Percentiles rank a stretch among this genome's conserved stretches.
Evolutionary conservation across 1,140 invertebrate species (phyloP).

Genomic region (Akabosia matsudoensis): DNA sequence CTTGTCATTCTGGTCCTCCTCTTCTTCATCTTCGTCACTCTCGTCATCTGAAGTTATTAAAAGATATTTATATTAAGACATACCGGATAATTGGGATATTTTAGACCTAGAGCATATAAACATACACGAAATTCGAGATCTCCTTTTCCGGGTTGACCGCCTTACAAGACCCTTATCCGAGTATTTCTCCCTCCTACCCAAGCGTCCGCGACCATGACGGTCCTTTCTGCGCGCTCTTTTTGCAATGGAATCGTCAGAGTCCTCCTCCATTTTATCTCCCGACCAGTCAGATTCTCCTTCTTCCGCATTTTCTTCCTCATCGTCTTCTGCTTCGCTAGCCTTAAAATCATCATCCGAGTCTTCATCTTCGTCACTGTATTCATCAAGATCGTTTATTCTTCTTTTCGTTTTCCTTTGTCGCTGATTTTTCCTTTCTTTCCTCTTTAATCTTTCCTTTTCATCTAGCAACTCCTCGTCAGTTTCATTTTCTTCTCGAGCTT

Average conservation of each 20-base stretch:
- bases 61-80: not conserved
- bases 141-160: conserved; percentile 59
- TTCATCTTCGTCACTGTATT: conserved; percentile 75
- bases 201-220: conserved; percentile 37
- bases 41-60: conserved; percentile 52
- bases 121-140: conserved; percentile 53
- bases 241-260: conserved; percentile 58
- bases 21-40: conserved; percentile 57
- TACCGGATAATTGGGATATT: not conserved
- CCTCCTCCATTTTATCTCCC: conserved; percentile 56
- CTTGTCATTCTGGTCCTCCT: conserved; percentile 56
- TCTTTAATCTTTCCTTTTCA: conserved; percentile 37
- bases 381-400: conserved; percentile 75
- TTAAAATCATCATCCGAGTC: conserved; percentile 84
- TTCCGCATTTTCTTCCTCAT: conserved; percentile 53
- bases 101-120: too few species aligned
- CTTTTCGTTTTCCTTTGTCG: conserved; percentile 38
- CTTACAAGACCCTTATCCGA: conserved; percentile 52
- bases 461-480: conserved; percentile 61
- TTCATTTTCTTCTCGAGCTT: conserved; percentile 41
- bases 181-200: conserved; percentile 44
- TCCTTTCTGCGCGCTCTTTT: conserved; percentile 49
- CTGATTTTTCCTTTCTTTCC: conserved; percentile 33
- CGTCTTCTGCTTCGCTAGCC: conserved; percentile 53
- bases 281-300: conserved; percentile 61